These are phyloP conservation scores for Globodera ellingtonae DNA, from an alignment of 1,140 invertebrate species.

Conservation along the genomic window DNA sequence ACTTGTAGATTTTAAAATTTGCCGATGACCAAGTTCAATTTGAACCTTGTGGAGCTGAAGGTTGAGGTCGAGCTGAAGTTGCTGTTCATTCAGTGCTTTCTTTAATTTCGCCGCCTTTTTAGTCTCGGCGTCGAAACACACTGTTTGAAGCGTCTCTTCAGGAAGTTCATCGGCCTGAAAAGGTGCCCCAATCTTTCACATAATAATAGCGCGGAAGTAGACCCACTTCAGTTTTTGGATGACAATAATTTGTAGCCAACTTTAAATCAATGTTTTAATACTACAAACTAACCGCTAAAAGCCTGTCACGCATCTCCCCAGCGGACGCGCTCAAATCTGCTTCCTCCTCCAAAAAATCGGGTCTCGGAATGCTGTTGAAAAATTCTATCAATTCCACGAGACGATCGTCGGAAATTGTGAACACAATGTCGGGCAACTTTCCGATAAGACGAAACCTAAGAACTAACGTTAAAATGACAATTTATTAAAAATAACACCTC, in stretches of 20 bases:
- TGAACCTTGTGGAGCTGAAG: constrained; percentile 50
- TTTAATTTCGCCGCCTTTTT: not conserved
- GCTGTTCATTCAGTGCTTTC: constrained; percentile 43
- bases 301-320: constrained; percentile 51
- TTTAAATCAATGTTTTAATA: no score
- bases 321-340: constrained; percentile 38
- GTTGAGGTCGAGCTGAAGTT: constrained; percentile 57
- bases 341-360: constrained; percentile 60
- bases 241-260: no score
- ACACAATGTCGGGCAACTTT: constrained; percentile 67
- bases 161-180: constrained; percentile 19
- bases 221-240: no score
- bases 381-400: constrained; percentile 68
- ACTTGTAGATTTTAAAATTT: no score
- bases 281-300: constrained; percentile 59
- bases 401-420: constrained; percentile 69
- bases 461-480: not conserved
- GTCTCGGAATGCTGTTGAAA: constrained; percentile 73
- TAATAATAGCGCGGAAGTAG: no score
- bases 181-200: not conserved
- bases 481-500: constrained; percentile 68
- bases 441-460: constrained; percentile 63
- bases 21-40: not conserved
- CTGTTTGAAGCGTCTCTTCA: not conserved
- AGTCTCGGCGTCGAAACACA: not conserved